Percentiles rank a stretch among this genome's conserved stretches.
Evolutionary conservation across 37 sponge, comb jelly and placozoan species (phyloP).

Genomic region (Aphrocallistes beatrix): DNA sequence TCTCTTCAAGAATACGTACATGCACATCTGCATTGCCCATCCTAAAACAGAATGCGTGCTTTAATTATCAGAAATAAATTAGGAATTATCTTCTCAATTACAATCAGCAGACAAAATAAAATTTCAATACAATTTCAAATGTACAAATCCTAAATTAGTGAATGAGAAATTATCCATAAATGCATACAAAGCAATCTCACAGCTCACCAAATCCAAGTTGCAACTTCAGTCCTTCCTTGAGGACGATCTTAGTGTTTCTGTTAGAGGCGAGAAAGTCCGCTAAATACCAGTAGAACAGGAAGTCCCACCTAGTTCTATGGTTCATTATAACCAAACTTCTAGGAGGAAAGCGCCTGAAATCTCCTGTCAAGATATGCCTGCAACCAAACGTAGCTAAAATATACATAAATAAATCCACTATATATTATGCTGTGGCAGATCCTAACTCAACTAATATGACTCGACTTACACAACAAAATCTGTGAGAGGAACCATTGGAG

Average conservation of each 20-base stretch:
- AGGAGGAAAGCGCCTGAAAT: neutral
- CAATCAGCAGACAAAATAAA: no score
- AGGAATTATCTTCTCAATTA: no score
- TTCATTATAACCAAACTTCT: conserved; percentile 55
- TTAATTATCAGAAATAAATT: no score
- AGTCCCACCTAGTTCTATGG: conserved; percentile 64
- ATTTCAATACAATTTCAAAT: no score
- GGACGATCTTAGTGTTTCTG: conserved; percentile 43
- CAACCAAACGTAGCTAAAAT: neutral
- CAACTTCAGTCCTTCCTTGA: conserved; percentile 29
- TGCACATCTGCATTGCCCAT: conserved; percentile 33
- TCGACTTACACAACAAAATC: neutral
- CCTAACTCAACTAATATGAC: neutral
- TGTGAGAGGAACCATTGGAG: neutral
- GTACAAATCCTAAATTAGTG: no score
- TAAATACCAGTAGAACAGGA: conserved; percentile 58
- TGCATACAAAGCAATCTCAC: no score
- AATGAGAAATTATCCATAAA: no score
- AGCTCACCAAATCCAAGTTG: conserved; percentile 49
- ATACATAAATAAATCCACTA: neutral
- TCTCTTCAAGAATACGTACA: conserved; percentile 44
- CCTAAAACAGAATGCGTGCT: no score
- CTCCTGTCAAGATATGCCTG: neutral
- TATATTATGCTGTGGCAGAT: no score
- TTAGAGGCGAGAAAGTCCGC: conserved; percentile 39